A percentile compares a stretch with the other conserved stretches of the same genome.
Evolutionary conservation across 2,888 invertebrate genomes (phyloP).

Genomic region (Diachrysia chrysitis): DNA sequence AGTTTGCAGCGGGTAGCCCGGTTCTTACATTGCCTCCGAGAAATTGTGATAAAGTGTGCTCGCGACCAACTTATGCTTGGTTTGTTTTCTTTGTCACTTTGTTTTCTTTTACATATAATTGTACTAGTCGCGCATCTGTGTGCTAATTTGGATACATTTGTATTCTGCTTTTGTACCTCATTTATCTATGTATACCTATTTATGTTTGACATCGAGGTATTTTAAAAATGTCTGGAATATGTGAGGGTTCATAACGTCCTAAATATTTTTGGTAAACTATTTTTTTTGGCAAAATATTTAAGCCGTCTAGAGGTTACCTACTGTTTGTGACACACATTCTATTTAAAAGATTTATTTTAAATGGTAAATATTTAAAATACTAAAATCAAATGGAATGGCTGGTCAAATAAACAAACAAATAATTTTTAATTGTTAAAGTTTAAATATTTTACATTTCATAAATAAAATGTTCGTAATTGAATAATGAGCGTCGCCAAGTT

Average conservation of each 20-base stretch:
- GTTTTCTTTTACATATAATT: background rate
- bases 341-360: no score
- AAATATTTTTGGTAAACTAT: no score
- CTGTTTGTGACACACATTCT: no score
- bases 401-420: background rate
- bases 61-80: constrained; percentile 17
- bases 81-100: background rate
- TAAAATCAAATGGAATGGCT: background rate
- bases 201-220: background rate
- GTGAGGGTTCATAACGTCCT: no score
- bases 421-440: constrained; percentile 6
- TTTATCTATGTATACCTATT: background rate
- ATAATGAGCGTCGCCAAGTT: constrained; percentile 35
- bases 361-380: background rate
- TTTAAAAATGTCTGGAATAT: no score
- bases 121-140: background rate
- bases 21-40: constrained; percentile 25
- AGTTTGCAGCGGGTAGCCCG: constrained; percentile 41
- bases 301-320: no score
- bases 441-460: background rate
- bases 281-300: no score
- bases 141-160: background rate
- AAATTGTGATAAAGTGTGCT: constrained; percentile 30
- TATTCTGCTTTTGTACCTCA: background rate
- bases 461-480: constrained; percentile 29